Evolutionary conservation across 2,113 vertebrate species (phyloP).

Genomic region (Callospermophilus lateralis): DNA sequence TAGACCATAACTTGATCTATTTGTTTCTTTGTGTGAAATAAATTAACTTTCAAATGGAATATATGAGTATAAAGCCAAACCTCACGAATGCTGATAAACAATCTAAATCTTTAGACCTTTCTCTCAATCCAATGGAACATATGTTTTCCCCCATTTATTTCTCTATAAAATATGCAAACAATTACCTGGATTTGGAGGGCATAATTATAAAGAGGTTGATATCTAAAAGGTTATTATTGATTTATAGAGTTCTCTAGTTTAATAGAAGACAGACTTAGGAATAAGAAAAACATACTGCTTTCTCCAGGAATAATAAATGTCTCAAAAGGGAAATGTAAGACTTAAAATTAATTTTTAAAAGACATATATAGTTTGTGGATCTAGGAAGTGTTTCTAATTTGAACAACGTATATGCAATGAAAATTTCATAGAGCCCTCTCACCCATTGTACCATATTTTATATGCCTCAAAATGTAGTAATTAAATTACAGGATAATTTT

Average conservation of each 20-base stretch:
- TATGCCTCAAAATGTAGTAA: conserved; percentile 17
- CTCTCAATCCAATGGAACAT: conserved; percentile 70
- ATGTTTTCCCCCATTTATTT: conserved; percentile 84
- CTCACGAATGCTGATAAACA: conserved; percentile 76
- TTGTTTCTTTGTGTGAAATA: conserved; percentile 79
- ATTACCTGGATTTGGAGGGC: conserved; percentile 88
- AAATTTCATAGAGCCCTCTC: conserved; percentile 49
- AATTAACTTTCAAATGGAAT: conserved; percentile 82
- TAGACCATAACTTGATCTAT: conserved; percentile 67
- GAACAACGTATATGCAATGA: conserved; percentile 12
- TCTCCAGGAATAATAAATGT: conserved; percentile 81
- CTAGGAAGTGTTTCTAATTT: conserved; percentile 66
- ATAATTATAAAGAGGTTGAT: conserved; percentile 89
- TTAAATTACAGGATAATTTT: conserved; percentile 50
- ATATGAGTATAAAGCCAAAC: conserved; percentile 76
- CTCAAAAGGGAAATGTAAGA: conserved; percentile 83
- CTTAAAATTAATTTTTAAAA: conserved; percentile 84
- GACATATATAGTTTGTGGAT: conserved; percentile 53
- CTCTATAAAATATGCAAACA: conserved; percentile 89
- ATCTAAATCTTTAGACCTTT: conserved; percentile 48
- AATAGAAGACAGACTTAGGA: conserved; percentile 88
- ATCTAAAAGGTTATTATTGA: conserved; percentile 88
- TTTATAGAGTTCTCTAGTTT: conserved; percentile 88
- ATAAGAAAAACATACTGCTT: conserved; percentile 80
- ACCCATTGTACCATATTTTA: neutral